Evolutionary conservation across 2,113 vertebrate genomes (phyloP).

Genomic region (Struthidea cinerea): DNA sequence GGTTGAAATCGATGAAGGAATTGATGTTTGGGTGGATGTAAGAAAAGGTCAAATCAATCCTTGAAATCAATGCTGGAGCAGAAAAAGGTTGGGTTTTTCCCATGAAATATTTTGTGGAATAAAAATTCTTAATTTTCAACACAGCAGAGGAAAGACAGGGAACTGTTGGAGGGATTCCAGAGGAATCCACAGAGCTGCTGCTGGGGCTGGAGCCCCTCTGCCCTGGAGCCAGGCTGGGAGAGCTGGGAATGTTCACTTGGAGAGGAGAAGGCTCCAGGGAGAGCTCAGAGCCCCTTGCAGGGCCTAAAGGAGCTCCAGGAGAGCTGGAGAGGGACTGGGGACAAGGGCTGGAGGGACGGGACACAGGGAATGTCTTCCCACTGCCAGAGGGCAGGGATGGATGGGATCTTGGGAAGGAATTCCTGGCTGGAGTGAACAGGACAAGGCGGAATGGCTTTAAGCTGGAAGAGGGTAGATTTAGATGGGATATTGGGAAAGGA

Average conservation of each 20-base stretch:
- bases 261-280: background rate
- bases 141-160: background rate
- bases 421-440: background rate
- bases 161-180: background rate
- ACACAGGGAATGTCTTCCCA: background rate
- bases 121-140: background rate
- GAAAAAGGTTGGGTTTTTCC: background rate
- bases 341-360: background rate
- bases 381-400: background rate
- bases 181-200: background rate
- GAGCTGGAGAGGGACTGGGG: background rate
- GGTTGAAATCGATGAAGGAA: background rate
- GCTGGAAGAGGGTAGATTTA: fast-evolving
- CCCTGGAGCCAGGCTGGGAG: background rate
- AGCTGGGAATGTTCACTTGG: background rate
- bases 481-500: background rate
- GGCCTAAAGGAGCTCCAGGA: background rate
- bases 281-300: background rate
- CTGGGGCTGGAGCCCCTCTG: background rate
- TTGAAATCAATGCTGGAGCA: background rate
- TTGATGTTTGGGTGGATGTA: background rate
- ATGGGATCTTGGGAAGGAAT: background rate
- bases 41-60: background rate
- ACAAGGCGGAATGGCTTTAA: fast-evolving
- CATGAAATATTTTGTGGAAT: background rate